Base-by-base conservation (phyloP, 2,888 invertebrate species). In the Drosophila picticornis region DNA sequence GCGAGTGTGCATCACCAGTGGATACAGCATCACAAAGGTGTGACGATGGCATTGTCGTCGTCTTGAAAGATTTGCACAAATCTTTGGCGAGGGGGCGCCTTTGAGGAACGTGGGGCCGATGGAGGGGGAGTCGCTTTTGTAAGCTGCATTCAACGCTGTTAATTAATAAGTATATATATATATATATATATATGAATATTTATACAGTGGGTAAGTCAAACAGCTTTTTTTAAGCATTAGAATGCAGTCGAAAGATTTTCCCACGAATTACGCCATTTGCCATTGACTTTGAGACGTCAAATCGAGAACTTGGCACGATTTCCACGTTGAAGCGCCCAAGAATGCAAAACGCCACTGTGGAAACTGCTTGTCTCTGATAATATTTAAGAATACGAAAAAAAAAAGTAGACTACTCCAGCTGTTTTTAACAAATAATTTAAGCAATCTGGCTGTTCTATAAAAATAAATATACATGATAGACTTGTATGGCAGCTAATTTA, bases 241-340 rank as follows among this genome's bases (percentile, higher is more conserved):
- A 80, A 76, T 84, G 80, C 80, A 88, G 66, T 88, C 58, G 48
- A 83, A 83, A 88, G 73, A 83, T 80, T 84, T 84, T 84, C 84
- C 86, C 84, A 84, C 84, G 86, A 85, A 85, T 79, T 65, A 77
- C 79, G 76, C 79, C 84, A 81, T 77, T 84, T 84, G 82, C 83
- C 84, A 88, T 88, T 84, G 88, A 88, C 84, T 88, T 84, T 84
- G 84, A 84, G 66, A 88, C 88, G 88, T 84, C 86, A 84, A 84
- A 62, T 60, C 78, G 85, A 88, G 78, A 85, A 80, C 80, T 64
- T 72, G 81, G 83, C 84, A 84, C 88, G 86, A 85, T 88, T 83
- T 75, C 57, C 70, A 84, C 65, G 72, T 77, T 51, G 64, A 72
- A 75, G 70, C 74, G 46, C 40, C 76, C 10, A 85, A 80, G 83